Evolutionary conservation across 1,140 invertebrate species (phyloP).

Genomic region (Eumeta japonica): DNA sequence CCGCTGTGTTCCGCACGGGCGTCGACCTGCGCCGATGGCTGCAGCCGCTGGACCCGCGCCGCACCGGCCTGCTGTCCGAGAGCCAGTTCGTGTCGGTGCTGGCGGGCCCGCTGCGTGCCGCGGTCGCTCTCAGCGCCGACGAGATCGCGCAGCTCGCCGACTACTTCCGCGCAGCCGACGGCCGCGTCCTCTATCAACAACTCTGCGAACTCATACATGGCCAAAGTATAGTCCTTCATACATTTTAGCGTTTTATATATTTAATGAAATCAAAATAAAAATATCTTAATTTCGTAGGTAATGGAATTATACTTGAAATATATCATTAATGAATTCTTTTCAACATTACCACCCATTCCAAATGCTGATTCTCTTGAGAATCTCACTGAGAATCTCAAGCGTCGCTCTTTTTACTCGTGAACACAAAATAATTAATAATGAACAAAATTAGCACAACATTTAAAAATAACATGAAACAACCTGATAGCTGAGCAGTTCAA

Average conservation of each 20-base stretch:
- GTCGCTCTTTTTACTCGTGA: too few species aligned
- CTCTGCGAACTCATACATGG: conserved; percentile 69
- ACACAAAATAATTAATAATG: too few species aligned
- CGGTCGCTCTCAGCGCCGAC: conserved; percentile 64
- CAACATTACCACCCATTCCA: too few species aligned
- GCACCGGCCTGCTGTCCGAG: conserved; percentile 68
- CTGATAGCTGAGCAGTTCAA: too few species aligned
- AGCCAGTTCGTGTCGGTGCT: conserved; percentile 68
- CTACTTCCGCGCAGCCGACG: conserved; percentile 73
- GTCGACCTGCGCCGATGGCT: conserved; percentile 70
- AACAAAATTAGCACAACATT: too few species aligned
- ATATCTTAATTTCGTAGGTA: too few species aligned
- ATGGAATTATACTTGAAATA: neutral
- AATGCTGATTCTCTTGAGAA: too few species aligned
- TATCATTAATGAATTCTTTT: neutral
- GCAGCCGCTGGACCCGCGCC: conserved; percentile 62
- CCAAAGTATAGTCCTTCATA: conserved; percentile 50
- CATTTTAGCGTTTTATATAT: too few species aligned
- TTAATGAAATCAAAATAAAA: neutral
- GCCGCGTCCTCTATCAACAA: conserved; percentile 69
- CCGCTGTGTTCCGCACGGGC: conserved; percentile 65
- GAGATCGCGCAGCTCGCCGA: conserved; percentile 69
- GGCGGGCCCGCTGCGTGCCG: conserved; percentile 61
- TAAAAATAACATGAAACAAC: too few species aligned
- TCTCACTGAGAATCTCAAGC: too few species aligned